These are phyloP conservation scores for Hestina assimilis DNA, from an alignment of 1,140 invertebrate species.

Conservation along the genomic window DNA sequence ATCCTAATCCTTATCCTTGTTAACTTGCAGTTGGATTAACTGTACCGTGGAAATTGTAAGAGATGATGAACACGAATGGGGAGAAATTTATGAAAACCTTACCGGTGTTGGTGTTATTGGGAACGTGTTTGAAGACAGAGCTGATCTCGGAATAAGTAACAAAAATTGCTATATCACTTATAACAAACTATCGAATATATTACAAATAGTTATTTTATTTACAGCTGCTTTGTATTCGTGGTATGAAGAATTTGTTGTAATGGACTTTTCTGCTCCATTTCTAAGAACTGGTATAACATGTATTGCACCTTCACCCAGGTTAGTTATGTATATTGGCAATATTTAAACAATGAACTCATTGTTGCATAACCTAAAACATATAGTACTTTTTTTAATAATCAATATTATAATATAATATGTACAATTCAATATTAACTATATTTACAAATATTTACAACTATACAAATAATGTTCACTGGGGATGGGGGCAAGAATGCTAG, in stretches of 20 bases:
- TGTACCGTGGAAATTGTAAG: slow-evolving; percentile 73
- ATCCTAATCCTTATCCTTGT: not conserved
- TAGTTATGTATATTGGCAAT: too few species aligned
- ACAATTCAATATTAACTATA: too few species aligned
- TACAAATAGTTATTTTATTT: slow-evolving; percentile 28
- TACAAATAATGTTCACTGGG: too few species aligned
- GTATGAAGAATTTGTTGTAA: slow-evolving; percentile 76
- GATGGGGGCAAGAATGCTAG: too few species aligned
- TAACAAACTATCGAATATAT: not conserved
- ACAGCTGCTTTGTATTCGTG: slow-evolving; percentile 80
- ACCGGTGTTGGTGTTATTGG: slow-evolving; percentile 80
- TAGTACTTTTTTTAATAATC: too few species aligned
- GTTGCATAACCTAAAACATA: too few species aligned
- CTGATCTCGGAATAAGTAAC: slow-evolving; percentile 79
- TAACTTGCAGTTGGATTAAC: slow-evolving; percentile 67
- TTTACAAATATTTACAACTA: too few species aligned
- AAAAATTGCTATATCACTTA: not conserved
- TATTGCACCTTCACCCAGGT: slow-evolving; percentile 79
- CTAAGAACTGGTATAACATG: slow-evolving; percentile 80
- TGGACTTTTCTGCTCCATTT: slow-evolving; percentile 78
- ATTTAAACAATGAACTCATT: too few species aligned
- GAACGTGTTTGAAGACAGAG: slow-evolving; percentile 78
- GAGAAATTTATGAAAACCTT: slow-evolving; percentile 79
- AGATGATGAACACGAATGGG: slow-evolving; percentile 78
- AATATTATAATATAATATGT: too few species aligned